Conservation (phyloP, 2,797 vertebrate genomes). For the Danio albolineatus region DNA sequence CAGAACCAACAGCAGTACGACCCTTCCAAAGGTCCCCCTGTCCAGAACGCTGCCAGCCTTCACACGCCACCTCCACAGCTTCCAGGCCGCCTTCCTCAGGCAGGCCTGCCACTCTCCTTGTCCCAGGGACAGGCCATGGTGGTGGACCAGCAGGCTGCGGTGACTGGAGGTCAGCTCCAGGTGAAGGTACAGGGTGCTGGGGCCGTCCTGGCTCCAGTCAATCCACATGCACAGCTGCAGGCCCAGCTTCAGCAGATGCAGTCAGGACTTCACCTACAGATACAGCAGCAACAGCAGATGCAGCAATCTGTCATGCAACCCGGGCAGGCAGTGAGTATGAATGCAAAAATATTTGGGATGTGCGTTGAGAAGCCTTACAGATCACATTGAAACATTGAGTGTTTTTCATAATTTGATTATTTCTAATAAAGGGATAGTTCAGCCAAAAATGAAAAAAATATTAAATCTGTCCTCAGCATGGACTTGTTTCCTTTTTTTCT, state of each 20-base stretch:
- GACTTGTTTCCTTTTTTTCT: too few relatives aligned
- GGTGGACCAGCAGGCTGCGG: slow-evolving; percentile 77
- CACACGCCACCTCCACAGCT: slow-evolving; percentile 91
- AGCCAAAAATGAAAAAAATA: too few relatives aligned
- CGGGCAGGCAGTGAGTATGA: slow-evolving; percentile 78
- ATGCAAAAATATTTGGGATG: background rate
- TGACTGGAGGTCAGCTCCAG: slow-evolving; percentile 71
- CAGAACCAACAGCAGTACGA: slow-evolving; percentile 88
- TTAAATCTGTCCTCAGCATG: too few relatives aligned
- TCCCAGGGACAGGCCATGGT: slow-evolving; percentile 83
- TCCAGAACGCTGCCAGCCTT: slow-evolving; percentile 91
- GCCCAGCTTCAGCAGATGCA: slow-evolving; percentile 84
- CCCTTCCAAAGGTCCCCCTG: slow-evolving; percentile 91
- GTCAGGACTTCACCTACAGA: slow-evolving; percentile 81
- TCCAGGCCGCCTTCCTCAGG: slow-evolving; percentile 81
- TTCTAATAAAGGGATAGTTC: too few relatives aligned
- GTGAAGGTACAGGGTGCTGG: slow-evolving; percentile 81
- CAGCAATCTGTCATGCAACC: slow-evolving; percentile 79
- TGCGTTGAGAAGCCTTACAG: background rate
- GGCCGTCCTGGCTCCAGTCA: slow-evolving; percentile 70
- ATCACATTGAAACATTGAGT: background rate
- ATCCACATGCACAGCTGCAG: slow-evolving; percentile 80
- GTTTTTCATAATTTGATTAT: too few relatives aligned
- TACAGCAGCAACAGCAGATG: slow-evolving; percentile 74
- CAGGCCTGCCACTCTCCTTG: slow-evolving; percentile 82